Evolutionary conservation across 2,888 invertebrate species (phyloP), one percentile per base, ranked within the genome.

Genomic region (Julus scandinavius): DNA sequence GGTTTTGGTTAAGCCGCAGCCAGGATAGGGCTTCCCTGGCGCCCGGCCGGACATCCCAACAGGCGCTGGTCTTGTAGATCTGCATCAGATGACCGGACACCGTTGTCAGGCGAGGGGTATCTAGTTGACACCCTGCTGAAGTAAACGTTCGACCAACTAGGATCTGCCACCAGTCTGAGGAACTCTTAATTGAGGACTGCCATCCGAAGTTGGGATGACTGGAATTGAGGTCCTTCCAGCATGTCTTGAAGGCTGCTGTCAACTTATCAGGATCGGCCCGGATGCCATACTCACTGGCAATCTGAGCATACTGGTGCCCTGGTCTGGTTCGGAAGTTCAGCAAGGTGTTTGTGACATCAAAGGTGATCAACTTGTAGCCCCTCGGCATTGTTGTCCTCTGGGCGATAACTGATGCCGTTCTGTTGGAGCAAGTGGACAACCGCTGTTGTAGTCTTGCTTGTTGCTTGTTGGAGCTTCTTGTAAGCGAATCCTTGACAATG

Each of bases 281-380:
- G 54, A 96, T 93, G 0, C 97, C 97, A 91, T 96, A 94, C 88
- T 94, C 93, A 6, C 93, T 93, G 5, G 95, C 97, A 88, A 96
- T 94, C 89, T 94, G 93, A 11, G 94, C 94, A 92, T 98, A 98
- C 91, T 96, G 95, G 90, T 95, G 93, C 90, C 95, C 96, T n/a
- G 95, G 95, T 87, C 95, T 93, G 15, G 94, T 93, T 87, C 94
- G 94, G 91, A 96, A 96, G 91, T 95, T 94, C 58, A 98, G 92
- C 84, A 98, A 92, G 0, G 98, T 98, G 90, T 96, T 96, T 17
- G 97, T 97, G 88, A 96, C 95, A 92, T 98, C 98, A 92, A 98
- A 97, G 15, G 98, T 98, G 87, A 98, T 94, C 38, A 93, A 90
- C 89, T 90, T 92, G 54, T 72, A 88, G 29, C 40, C 29, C n/a